Conservation (phyloP, 1,140 invertebrate species). For the Archivesica marissinica region DNA sequence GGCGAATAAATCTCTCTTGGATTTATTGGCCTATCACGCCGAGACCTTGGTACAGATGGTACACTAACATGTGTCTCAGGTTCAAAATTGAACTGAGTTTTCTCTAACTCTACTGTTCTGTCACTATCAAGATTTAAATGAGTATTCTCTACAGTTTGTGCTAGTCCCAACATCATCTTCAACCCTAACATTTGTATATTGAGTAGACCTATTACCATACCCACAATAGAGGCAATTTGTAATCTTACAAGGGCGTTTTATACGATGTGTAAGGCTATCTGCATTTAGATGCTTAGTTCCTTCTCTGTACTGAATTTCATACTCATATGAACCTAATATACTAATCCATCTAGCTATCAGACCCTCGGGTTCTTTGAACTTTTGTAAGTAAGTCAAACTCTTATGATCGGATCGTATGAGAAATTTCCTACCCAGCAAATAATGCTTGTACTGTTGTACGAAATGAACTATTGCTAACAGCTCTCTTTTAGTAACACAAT, state of each 20-base stretch:
- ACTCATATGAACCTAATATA: slow-evolving; percentile 57
- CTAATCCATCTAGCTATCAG: slow-evolving; percentile 62
- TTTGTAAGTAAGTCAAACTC: slow-evolving; percentile 38
- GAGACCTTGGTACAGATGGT: too few relatives aligned
- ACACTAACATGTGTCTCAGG: too few relatives aligned
- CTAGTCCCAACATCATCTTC: too few relatives aligned
- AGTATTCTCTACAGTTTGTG: too few relatives aligned
- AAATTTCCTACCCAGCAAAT: slow-evolving; percentile 34
- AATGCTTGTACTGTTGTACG: slow-evolving; percentile 34
- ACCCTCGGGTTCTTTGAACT: slow-evolving; percentile 58
- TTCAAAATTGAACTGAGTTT: too few relatives aligned
- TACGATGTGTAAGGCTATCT: slow-evolving; percentile 47
- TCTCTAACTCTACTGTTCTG: too few relatives aligned
- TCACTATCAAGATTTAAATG: too few relatives aligned
- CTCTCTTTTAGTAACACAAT: slow-evolving; percentile 36
- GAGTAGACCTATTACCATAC: too few relatives aligned
- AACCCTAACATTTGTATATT: too few relatives aligned
- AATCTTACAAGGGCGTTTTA: slow-evolving; percentile 35
- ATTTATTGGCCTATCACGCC: too few relatives aligned
- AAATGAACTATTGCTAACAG: slow-evolving; percentile 36
- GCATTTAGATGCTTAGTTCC: slow-evolving; percentile 55
- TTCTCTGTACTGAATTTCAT: slow-evolving; percentile 53
- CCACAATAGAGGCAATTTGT: slow-evolving; percentile 33
- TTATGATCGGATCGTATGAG: slow-evolving; percentile 37
- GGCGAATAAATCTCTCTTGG: too few relatives aligned